phyloP scores from a whole-genome alignment of 2,797 vertebrate species.

The Staurois parvus region DNA sequence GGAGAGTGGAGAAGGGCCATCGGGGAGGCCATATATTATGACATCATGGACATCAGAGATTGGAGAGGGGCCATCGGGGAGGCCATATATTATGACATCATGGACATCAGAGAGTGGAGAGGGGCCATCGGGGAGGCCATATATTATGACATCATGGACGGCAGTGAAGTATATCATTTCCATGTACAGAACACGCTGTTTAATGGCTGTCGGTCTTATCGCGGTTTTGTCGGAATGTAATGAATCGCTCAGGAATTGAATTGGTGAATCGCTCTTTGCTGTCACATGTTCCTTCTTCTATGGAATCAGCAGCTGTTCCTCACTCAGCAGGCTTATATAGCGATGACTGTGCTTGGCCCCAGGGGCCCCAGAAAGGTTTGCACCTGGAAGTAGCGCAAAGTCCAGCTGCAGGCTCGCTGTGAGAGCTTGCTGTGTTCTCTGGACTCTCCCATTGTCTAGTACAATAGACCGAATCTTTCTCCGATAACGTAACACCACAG shows the following conservation, averaged over 20 bases:
- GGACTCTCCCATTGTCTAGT: slow-evolving; percentile 5
- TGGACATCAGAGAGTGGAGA: neutral
- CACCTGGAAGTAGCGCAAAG: slow-evolving; percentile 47
- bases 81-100: too few relatives aligned
- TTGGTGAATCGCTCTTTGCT: slow-evolving; percentile 13
- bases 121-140: neutral
- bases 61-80: too few relatives aligned
- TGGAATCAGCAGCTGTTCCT: slow-evolving; percentile 48
- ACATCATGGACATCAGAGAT: too few relatives aligned
- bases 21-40: too few relatives aligned
- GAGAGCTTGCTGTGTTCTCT: slow-evolving; percentile 9
- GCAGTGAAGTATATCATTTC: neutral
- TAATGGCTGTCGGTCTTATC: neutral
- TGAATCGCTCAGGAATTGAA: neutral
- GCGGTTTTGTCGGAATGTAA: neutral
- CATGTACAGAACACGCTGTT: neutral
- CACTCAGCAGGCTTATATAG: slow-evolving; percentile 23
- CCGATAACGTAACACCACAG: neutral
- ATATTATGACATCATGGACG: too few relatives aligned
- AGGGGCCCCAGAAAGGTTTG: slow-evolving; percentile 43
- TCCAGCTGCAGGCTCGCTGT: slow-evolving; percentile 39
- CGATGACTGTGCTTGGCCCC: slow-evolving; percentile 23
- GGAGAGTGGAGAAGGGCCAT: too few relatives aligned
- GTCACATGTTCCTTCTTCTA: slow-evolving; percentile 5
- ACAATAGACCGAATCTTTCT: neutral